Evolutionary conservation across 37 sponge, comb jelly and placozoan genomes (phyloP), one percentile per base, ranked within the genome.

Genomic region (Crambe crambe): DNA sequence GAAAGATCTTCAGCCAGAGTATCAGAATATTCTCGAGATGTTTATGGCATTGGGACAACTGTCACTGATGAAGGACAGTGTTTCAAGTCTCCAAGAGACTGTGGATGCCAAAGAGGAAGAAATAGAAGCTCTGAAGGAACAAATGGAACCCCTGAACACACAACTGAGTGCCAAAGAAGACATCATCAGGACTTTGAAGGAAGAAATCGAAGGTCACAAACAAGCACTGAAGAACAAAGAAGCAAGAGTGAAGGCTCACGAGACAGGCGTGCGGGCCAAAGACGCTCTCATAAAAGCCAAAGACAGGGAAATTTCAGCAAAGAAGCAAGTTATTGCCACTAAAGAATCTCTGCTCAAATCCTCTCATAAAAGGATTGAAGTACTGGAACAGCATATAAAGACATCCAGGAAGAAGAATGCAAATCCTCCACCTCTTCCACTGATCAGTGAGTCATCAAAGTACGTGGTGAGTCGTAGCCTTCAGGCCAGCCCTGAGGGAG

Each of bases 271-370:
- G 1, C 39, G 78, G 8, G 78, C 71, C 37, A 85, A 85, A 38
- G 78, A 85, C 8, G 77, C 78, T 29, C 78, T 77, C 39, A 70
- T 77, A 35, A 85, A 85, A 44, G 72, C 78, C 37, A 85, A 85
- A 47, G 85, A 68, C 1, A 39, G 85, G 56, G 85, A 85, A 35
- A 58, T 85, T 0, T 47, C 51, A 6, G 78, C 78, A 29, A 77
- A 69, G 37, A 77, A 69, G 22, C 72, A 77, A 30, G 58, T 69
- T 8, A 0, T 77, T 21, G 39, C 39, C 12, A 59, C 85, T 3
- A 85, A 85, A 60, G 85, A 77, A 20, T 60, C 58, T 3, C 63
- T 76, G 17, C 71, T 85, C 2, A 63, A 30, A 1, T 62, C 78
- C 4, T 35, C 78, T 27, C 25, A 77, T 30, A 76, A 56, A 25